Percentiles rank a stretch among this genome's conserved stretches.
Evolutionary conservation across 2,113 vertebrate genomes (phyloP).

Genomic region (Aramus guarauna): DNA sequence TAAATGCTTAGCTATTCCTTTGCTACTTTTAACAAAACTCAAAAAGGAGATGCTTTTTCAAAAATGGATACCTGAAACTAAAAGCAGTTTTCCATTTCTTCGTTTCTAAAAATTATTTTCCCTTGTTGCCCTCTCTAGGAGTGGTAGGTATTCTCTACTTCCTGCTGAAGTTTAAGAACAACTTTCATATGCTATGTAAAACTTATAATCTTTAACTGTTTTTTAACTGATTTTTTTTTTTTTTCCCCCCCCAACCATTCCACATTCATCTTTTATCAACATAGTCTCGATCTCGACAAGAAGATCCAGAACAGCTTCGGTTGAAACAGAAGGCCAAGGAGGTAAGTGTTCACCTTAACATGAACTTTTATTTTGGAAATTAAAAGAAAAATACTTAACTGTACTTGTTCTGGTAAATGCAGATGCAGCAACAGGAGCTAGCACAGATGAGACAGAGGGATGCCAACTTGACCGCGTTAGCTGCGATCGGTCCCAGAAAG

Average conservation of each 20-base stretch:
- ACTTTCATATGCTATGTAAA: background rate
- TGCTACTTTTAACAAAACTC: background rate
- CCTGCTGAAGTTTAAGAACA: background rate
- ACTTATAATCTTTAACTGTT: background rate
- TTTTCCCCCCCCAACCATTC: background rate
- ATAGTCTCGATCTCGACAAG: conserved; percentile 90
- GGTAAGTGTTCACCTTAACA: conserved; percentile 60
- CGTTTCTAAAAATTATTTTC: background rate
- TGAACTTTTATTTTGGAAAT: background rate
- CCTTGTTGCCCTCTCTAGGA: background rate
- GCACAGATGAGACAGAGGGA: conserved; percentile 93
- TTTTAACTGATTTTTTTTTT: background rate
- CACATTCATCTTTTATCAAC: background rate
- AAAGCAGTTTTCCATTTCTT: too few species aligned
- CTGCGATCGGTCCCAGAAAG: conserved; percentile 89
- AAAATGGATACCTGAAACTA: background rate
- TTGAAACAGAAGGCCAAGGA: conserved; percentile 95
- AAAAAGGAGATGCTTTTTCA: background rate
- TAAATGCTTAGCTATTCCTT: background rate
- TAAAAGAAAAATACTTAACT: background rate
- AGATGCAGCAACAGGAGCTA: conserved; percentile 94
- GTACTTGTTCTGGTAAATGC: background rate
- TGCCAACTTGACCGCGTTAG: conserved; percentile 90
- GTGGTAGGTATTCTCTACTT: background rate
- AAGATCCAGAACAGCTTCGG: conserved; percentile 90